Evolutionary conservation across 2,113 vertebrate species (phyloP).

Genomic region (Physeter macrocephalus): DNA sequence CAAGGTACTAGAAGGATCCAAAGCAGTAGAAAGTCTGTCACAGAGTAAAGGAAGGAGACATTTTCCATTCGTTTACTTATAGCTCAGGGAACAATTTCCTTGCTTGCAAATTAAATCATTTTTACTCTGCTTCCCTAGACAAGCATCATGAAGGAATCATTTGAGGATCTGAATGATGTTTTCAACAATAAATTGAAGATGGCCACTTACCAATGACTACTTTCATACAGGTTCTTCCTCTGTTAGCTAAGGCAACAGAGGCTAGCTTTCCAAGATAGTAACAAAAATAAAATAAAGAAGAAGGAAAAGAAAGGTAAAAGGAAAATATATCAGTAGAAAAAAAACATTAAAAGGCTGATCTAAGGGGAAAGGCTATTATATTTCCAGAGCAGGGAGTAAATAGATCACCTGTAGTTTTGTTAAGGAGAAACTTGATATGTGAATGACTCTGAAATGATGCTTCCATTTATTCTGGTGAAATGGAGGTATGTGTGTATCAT

Average conservation of each 20-base stretch:
- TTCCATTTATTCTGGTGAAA: neutral
- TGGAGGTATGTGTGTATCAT: neutral
- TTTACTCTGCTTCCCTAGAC: neutral
- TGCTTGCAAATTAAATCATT: slow-evolving; percentile 33
- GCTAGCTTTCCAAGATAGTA: neutral
- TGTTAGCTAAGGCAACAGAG: neutral
- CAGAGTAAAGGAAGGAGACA: neutral
- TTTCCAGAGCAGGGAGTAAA: neutral
- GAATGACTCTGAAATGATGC: neutral
- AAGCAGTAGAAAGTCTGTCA: neutral
- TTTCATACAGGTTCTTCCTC: neutral
- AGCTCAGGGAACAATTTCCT: neutral
- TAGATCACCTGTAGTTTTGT: neutral
- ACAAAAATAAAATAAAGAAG: neutral
- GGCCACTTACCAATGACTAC: neutral
- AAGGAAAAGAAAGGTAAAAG: neutral
- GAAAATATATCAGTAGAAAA: slow-evolving; percentile 59
- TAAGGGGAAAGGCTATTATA: neutral
- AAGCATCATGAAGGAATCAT: neutral
- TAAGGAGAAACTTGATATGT: neutral
- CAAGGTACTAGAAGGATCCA: neutral
- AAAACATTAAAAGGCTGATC: neutral
- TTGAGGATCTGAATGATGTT: neutral
- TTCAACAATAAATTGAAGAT: slow-evolving; percentile 32
- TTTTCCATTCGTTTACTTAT: neutral